Base-by-base conservation (phyloP, 2,113 vertebrate species). In the Carlito syrichta region DNA sequence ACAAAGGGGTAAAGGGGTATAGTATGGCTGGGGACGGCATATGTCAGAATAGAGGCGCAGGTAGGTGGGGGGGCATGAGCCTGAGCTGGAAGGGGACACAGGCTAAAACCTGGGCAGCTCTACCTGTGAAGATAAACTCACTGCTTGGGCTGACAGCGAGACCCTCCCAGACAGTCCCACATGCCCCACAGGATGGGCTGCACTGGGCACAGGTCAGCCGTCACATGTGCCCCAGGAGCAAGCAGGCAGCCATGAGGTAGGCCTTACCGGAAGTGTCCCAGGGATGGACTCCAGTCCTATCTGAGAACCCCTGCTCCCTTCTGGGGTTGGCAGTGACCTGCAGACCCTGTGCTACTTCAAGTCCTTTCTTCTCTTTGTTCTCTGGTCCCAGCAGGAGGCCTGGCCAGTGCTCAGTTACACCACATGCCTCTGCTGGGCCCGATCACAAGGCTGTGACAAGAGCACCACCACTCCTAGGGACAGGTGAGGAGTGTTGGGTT, bases 251-350 rank as follows among this genome's bases (percentile, higher is more conserved):
- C 10, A 86, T 93, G 76, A 93, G 82, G 66, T 86, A 84, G 68
- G 97, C 96, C 97, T 97, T 93, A 97, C 52, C 7, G 73, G 87
- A 97, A 95, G 88, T 71, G 96, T 56, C 97, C 97, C 98, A 90
- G 89, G 96, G 97, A 96, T 93, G 89, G 96, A 97, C 96, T 95
- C 93, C 88, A 96, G 97, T 90, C 95, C 94, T 96, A 97, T 96
- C 94, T 91, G 69, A 86, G 43, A 79, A 96, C 91, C 5, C 84
- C 56, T 78, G 91, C 62, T 35, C 97, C 93, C 74, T 52, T 74
- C 54, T 0, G 63, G 90, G 96, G 96, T 60, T 0, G 10, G 58
- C 9, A 88, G 92, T 56, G 93, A 86, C 89, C 56, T 0, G 8
- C 86, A 86, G 91, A 35, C 74, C 79, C 73, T 19, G 9, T 87